Conservation (phyloP, 2,888 invertebrate genomes). For the Sacculina carcini region DNA sequence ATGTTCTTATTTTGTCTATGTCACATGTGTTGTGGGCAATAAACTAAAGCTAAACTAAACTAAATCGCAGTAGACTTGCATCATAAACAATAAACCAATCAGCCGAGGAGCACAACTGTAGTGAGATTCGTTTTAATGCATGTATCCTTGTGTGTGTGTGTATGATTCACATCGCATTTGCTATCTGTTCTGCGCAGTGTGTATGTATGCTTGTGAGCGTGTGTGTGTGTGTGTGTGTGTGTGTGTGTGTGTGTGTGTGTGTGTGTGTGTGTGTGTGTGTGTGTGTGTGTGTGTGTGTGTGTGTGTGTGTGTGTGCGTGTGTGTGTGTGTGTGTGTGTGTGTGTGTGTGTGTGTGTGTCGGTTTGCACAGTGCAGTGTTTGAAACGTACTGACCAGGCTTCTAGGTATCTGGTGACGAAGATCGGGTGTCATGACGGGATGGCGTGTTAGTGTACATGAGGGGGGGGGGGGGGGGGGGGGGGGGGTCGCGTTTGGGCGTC, state of each 20-base stretch:
- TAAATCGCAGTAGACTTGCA: no score
- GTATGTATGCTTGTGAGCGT: background rate
- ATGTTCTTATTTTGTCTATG: no score
- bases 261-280: background rate
- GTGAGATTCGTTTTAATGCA: background rate
- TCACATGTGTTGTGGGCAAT: no score
- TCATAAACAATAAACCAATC: no score
- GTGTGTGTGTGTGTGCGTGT: background rate
- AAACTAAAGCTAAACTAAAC: no score
- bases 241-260: background rate
- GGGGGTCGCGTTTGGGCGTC: background rate
- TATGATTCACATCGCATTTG: background rate
- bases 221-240: background rate
- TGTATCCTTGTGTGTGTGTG: background rate
- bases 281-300: background rate
- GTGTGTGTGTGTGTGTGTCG: background rate
- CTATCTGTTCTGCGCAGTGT: background rate
- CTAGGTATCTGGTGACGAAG: no score
- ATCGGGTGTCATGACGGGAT: background rate
- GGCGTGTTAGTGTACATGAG: background rate
- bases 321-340: background rate
- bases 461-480: background rate
- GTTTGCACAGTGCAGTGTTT: background rate
- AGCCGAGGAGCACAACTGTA: background rate
- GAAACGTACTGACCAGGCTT: no score